phyloP scores from a whole-genome alignment of 2,888 invertebrate species.

The Odontomyia ornata region DNA sequence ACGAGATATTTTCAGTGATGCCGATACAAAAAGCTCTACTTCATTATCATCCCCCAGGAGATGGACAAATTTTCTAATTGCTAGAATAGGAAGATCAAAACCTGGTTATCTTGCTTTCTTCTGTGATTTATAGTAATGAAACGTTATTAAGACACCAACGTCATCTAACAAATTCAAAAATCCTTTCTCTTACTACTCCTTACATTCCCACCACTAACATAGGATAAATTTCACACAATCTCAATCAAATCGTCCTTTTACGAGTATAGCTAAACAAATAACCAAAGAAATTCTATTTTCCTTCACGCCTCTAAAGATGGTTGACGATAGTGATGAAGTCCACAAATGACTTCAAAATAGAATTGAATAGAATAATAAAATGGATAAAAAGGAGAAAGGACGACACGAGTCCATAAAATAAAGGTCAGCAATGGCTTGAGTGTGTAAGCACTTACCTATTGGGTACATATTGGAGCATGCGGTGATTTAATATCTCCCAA shows the following conservation, averaged over 20 bases:
- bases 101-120: too few relatives aligned
- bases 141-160: too few relatives aligned
- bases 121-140: too few relatives aligned
- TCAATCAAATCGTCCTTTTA: slow-evolving; percentile 42
- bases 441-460: neutral
- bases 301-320: neutral
- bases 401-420: slow-evolving; percentile 46
- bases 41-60: too few relatives aligned
- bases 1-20: too few relatives aligned
- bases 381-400: neutral
- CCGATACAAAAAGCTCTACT: too few relatives aligned
- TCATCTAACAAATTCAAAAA: too few relatives aligned
- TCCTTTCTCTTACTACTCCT: neutral
- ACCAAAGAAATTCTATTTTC: slow-evolving; percentile 14
- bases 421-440: slow-evolving; percentile 49
- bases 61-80: too few relatives aligned
- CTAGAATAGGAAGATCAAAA: too few relatives aligned
- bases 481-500: slow-evolving; percentile 52
- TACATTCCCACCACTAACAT: slow-evolving; percentile 13
- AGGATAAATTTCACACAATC: slow-evolving; percentile 44
- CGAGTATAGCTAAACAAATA: slow-evolving; percentile 48
- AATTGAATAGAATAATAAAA: neutral
- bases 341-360: neutral
- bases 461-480: slow-evolving; percentile 41
- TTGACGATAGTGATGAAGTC: neutral